phyloP scores from a whole-genome alignment of 2,888 invertebrate genomes.

The Tetranychus truncatus region DNA sequence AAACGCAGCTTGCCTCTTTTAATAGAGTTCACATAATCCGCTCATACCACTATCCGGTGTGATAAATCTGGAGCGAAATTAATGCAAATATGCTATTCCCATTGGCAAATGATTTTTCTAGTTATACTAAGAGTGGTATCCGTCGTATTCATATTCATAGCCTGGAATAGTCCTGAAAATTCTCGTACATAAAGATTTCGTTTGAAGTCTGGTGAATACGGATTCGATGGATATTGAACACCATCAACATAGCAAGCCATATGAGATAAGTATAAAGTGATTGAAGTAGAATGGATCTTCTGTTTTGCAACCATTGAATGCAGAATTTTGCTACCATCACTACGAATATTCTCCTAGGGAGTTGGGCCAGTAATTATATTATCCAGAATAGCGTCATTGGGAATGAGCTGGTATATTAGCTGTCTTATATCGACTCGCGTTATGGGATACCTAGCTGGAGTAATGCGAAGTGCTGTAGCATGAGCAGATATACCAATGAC shows the following conservation, averaged over 20 bases:
- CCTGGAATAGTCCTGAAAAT: conserved; percentile 13
- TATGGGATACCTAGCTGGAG: conserved; percentile 6
- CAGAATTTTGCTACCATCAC: background rate
- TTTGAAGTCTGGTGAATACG: conserved; percentile 10
- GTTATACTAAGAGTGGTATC: background rate
- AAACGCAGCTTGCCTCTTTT: conserved; percentile 10
- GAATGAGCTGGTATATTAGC: background rate
- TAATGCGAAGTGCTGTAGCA: background rate
- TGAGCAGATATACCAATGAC: background rate
- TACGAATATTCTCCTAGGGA: conserved; percentile 7
- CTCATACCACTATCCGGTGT: background rate
- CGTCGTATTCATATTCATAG: conserved; percentile 7
- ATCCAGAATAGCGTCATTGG: background rate
- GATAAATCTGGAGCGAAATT: conserved; percentile 14
- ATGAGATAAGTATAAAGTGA: conserved; percentile 7
- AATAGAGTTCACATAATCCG: conserved; percentile 6
- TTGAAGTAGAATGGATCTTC: conserved; percentile 8
- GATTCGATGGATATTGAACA: conserved; percentile 6
- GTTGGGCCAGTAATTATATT: background rate
- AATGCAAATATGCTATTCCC: conserved; percentile 14
- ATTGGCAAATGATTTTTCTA: background rate
- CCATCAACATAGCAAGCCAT: conserved; percentile 10
- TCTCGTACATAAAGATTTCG: conserved; percentile 3
- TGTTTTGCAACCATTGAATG: background rate
- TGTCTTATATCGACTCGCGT: background rate